A percentile compares a stretch with the other conserved stretches of the same genome.
Evolutionary conservation across 2,113 vertebrate genomes (phyloP).

Genomic region (Cephalophus harveyi): DNA sequence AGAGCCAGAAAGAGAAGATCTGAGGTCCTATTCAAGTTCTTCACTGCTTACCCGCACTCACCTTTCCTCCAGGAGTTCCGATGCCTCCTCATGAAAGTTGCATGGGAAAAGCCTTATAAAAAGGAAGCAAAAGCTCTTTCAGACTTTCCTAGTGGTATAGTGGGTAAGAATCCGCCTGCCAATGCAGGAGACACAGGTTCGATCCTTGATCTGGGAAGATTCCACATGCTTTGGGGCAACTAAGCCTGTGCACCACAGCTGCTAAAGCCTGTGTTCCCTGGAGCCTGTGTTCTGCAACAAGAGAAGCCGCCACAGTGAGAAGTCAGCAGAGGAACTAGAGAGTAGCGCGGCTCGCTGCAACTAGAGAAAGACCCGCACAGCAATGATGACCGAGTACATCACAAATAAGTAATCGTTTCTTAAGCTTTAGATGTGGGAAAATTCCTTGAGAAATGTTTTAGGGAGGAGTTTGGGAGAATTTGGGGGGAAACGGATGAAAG

Average conservation of each 20-base stretch:
- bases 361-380: neutral
- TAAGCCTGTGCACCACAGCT: neutral
- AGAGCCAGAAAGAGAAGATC: neutral
- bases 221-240: neutral
- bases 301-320: neutral
- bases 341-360: neutral
- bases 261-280: neutral
- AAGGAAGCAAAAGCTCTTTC: neutral
- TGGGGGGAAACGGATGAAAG: neutral
- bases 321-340: neutral
- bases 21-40: neutral
- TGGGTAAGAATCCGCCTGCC: neutral
- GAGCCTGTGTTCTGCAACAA: neutral
- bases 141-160: neutral
- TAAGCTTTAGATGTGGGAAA: neutral
- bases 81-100: neutral
- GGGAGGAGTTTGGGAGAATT: neutral
- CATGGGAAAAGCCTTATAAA: neutral
- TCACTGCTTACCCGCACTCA: fast-evolving
- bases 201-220: neutral
- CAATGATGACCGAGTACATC: neutral
- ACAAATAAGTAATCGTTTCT: neutral
- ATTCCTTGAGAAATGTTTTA: neutral
- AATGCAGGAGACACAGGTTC: neutral
- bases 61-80: fast-evolving